Percentiles rank a stretch among this genome's conserved stretches.
These are phyloP conservation scores for Actinostola sp. DNA, from an alignment of 92 coral and sea anemone species.

Conservation along the genomic window DNA sequence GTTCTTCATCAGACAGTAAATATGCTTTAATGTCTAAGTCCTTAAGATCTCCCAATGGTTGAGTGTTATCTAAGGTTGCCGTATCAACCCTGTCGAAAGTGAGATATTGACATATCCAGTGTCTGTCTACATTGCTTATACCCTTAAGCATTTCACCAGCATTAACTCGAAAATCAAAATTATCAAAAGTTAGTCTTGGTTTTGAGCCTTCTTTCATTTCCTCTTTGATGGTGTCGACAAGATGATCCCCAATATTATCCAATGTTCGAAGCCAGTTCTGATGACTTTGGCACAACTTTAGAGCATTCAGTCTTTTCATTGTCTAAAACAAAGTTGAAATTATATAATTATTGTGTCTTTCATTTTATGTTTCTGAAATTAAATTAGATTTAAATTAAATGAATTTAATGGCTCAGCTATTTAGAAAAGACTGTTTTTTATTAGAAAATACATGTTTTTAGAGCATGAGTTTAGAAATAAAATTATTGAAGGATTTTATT, in stretches of 20 bases:
- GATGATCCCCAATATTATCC: constrained; percentile 39
- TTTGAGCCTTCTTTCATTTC: constrained; percentile 19
- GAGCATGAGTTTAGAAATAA: too few relatives aligned
- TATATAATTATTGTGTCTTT: background rate
- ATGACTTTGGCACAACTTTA: constrained; percentile 38
- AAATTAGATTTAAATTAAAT: too few relatives aligned
- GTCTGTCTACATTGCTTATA: constrained; percentile 37
- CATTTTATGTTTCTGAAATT: background rate
- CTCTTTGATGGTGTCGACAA: constrained; percentile 8
- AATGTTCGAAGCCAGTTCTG: constrained; percentile 30
- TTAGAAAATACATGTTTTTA: too few relatives aligned
- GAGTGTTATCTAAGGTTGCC: constrained; percentile 24
- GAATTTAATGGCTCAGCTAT: background rate
- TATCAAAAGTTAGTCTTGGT: constrained; percentile 35
- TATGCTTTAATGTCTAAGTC: constrained; percentile 20
- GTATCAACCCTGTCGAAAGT: constrained; percentile 55
- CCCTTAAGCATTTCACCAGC: constrained; percentile 36
- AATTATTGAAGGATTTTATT: too few relatives aligned
- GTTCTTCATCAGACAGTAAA: constrained; percentile 20
- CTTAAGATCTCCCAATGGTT: constrained; percentile 30
- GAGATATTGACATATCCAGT: constrained; percentile 60
- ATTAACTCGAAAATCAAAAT: constrained; percentile 35
- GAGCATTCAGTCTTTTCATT: constrained; percentile 30
- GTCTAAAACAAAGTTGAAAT: constrained; percentile 15
- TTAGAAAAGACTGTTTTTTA: too few relatives aligned